Evolutionary conservation across 2,888 invertebrate species (phyloP).

Genomic region (Cephus runcator): DNA sequence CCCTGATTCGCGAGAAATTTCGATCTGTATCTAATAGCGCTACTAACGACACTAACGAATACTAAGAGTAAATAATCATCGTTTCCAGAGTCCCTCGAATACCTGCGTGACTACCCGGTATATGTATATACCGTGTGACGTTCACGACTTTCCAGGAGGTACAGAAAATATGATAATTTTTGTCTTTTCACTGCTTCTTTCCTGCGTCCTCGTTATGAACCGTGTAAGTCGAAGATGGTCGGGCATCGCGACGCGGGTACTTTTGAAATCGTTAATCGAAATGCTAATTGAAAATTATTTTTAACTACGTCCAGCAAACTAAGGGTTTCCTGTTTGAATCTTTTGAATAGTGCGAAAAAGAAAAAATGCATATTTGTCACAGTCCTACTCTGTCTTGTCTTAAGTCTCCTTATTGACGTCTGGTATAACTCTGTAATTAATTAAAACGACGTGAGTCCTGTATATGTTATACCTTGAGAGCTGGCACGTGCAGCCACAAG

Average conservation of each 20-base stretch:
- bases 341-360: background rate
- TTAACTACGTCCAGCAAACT: background rate
- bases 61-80: conserved; percentile 9
- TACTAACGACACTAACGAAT: background rate
- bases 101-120: conserved; percentile 23
- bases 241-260: background rate
- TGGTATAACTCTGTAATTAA: background rate
- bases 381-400: background rate
- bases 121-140: conserved; percentile 22
- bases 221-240: background rate
- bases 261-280: background rate
- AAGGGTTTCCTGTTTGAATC: background rate
- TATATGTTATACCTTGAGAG: background rate
- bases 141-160: conserved; percentile 16
- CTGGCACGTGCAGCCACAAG: conserved; percentile 36
- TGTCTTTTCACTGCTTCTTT: conserved; percentile 22
- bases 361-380: background rate
- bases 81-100: conserved; percentile 28
- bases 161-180: conserved; percentile 14
- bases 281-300: background rate
- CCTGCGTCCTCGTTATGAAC: background rate
- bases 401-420: background rate
- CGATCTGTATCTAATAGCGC: conserved; percentile 10
- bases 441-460: background rate
- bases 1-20: conserved; percentile 34